Conservation (phyloP, 2,797 vertebrate genomes). For the Staurois parvus region DNA sequence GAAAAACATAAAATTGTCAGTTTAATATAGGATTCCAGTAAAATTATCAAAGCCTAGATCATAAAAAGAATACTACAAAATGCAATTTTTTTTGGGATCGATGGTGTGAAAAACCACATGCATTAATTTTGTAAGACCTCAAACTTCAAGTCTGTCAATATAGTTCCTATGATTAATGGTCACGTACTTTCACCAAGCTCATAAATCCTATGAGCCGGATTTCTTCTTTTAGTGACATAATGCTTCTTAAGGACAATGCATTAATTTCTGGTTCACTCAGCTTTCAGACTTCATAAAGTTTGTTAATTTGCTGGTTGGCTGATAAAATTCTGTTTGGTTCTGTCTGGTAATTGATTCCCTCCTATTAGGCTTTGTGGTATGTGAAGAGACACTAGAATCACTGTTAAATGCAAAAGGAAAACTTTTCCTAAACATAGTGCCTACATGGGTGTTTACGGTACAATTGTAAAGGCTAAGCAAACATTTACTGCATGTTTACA, state of each 20-base stretch:
- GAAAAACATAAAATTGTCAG: slow-evolving; percentile 45
- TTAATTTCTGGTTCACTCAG: slow-evolving; percentile 38
- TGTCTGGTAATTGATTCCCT: slow-evolving; percentile 34
- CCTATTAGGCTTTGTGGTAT: not conserved
- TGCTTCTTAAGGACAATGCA: slow-evolving; percentile 49
- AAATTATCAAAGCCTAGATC: slow-evolving; percentile 66
- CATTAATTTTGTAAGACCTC: slow-evolving; percentile 72
- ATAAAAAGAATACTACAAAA: slow-evolving; percentile 64
- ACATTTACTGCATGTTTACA: no score
- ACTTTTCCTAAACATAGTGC: no score
- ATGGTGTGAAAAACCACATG: slow-evolving; percentile 69
- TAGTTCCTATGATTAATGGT: slow-evolving; percentile 76
- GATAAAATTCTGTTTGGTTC: slow-evolving; percentile 25
- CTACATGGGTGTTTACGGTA: no score
- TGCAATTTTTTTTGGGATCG: slow-evolving; percentile 66
- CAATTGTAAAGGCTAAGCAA: no score
- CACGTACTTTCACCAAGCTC: slow-evolving; percentile 77
- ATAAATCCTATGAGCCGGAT: slow-evolving; percentile 77
- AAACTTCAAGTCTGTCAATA: slow-evolving; percentile 76
- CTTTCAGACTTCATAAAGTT: slow-evolving; percentile 46
- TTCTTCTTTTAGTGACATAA: slow-evolving; percentile 63
- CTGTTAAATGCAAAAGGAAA: not conserved
- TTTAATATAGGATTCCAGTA: slow-evolving; percentile 68
- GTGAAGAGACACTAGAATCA: not conserved
- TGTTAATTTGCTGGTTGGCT: slow-evolving; percentile 30